A percentile compares a stretch with the other conserved stretches of the same genome.
phyloP scores from a whole-genome alignment of 1,140 invertebrate genomes.

The Liolophura sinensis region DNA sequence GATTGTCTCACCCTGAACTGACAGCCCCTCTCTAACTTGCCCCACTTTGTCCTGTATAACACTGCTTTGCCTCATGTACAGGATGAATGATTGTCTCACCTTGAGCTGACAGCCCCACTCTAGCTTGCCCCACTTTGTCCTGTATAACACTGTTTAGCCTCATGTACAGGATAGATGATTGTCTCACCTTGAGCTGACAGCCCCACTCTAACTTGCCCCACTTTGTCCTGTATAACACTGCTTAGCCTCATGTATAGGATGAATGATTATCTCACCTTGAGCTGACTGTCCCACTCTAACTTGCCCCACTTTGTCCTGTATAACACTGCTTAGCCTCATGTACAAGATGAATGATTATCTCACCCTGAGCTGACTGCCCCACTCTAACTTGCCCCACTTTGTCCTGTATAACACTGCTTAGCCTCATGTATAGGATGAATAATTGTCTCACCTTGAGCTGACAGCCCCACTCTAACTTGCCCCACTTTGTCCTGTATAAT shows the following conservation, averaged over 20 bases:
- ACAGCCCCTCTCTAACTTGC: background rate
- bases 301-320: constrained; percentile 27
- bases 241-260: background rate
- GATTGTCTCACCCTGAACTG: constrained; percentile 2
- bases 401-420: background rate
- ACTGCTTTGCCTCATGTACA: background rate
- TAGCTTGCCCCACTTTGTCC: constrained; percentile 24
- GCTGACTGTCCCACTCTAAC: constrained; percentile 36
- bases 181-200: background rate
- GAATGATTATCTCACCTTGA: constrained; percentile 24
- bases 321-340: constrained; percentile 14
- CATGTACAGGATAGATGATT: background rate
- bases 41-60: constrained; percentile 1
- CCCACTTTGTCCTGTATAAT: constrained; percentile 28
- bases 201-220: background rate
- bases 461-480: constrained; percentile 34
- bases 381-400: background rate
- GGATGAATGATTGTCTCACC: constrained; percentile 18
- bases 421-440: background rate
- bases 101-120: constrained; percentile 36
- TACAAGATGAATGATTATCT: constrained; percentile 1
- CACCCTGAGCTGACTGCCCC: background rate
- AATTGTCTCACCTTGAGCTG: constrained; percentile 26
- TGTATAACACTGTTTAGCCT: constrained; percentile 22
- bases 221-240: background rate